Evolutionary conservation across 2,888 invertebrate species (phyloP).

Genomic region (Dynastes tityus): DNA sequence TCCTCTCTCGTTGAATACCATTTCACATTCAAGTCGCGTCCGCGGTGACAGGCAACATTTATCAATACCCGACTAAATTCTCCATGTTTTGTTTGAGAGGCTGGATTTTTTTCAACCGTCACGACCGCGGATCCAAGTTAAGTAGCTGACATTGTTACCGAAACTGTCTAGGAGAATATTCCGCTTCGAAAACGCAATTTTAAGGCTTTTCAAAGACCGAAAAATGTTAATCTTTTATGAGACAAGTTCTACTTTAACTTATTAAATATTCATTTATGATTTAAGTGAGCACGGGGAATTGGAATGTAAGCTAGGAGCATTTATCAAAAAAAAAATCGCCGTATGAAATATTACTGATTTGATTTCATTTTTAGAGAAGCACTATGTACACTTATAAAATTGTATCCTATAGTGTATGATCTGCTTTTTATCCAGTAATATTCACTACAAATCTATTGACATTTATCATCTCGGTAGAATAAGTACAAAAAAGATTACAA

Average conservation of each 20-base stretch:
- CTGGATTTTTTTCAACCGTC: constrained; percentile 23
- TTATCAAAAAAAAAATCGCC: not conserved
- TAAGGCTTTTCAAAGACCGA: not conserved
- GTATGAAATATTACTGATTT: no score
- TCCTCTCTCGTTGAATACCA: constrained; percentile 19
- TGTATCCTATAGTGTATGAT: no score
- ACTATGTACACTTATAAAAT: no score
- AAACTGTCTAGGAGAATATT: not conserved
- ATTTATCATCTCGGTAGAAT: no score
- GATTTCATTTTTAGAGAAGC: no score
- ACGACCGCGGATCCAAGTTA: constrained; percentile 7
- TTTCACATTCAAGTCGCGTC: constrained; percentile 28
- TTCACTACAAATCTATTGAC: no score
- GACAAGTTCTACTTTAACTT: not conserved
- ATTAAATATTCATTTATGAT: constrained; percentile 4
- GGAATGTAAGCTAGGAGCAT: not conserved
- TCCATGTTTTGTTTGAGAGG: constrained; percentile 16
- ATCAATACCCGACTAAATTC: constrained; percentile 31
- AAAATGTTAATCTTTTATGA: not conserved
- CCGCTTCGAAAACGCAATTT: not conserved
- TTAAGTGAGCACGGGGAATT: not conserved
- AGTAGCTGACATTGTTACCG: not conserved
- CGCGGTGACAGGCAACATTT: constrained; percentile 23
- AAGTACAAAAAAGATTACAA: no score
- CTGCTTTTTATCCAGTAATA: no score